Percentiles rank a stretch among this genome's conserved stretches.
Conservation (phyloP, 2,797 vertebrate genomes). For the Typhlichthys subterraneus region DNA sequence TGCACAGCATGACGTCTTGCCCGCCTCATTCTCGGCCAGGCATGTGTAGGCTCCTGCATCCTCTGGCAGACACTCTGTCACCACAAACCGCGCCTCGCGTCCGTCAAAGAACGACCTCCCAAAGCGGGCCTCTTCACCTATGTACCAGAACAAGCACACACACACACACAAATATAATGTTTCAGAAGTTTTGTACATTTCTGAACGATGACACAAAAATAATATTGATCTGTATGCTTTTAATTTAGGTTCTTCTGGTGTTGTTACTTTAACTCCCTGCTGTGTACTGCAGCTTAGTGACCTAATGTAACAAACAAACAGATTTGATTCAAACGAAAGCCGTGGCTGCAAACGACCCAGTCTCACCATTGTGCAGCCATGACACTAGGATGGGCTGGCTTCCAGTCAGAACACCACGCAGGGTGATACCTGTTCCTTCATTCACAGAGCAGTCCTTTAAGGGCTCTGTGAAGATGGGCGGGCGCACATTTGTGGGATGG, state of each 20-base stretch:
- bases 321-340: too few relatives aligned
- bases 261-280: too few relatives aligned
- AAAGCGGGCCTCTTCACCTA: slow-evolving; percentile 69
- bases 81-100: slow-evolving; percentile 55
- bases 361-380: slow-evolving; percentile 81
- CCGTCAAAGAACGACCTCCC: slow-evolving; percentile 61
- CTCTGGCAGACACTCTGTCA: slow-evolving; percentile 75
- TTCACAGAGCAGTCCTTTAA: slow-evolving; percentile 71
- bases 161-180: too few relatives aligned
- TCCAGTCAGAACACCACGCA: slow-evolving; percentile 65
- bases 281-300: too few relatives aligned
- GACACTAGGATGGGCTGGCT: slow-evolving; percentile 68
- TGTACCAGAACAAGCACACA: too few relatives aligned
- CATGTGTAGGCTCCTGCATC: slow-evolving; percentile 79
- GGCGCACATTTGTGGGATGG: slow-evolving; percentile 24
- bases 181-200: background rate
- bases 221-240: too few relatives aligned
- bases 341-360: background rate
- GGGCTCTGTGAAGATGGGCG: slow-evolving; percentile 65
- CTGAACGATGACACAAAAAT: too few relatives aligned
- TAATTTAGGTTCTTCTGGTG: too few relatives aligned
- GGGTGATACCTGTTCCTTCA: slow-evolving; percentile 67
- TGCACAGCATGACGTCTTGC: slow-evolving; percentile 74
- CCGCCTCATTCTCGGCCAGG: slow-evolving; percentile 70
- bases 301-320: too few relatives aligned